A percentile compares a stretch with the other conserved stretches of the same genome.
phyloP scores from a whole-genome alignment of 2,797 vertebrate genomes.

The Sebastiscus tertius region DNA sequence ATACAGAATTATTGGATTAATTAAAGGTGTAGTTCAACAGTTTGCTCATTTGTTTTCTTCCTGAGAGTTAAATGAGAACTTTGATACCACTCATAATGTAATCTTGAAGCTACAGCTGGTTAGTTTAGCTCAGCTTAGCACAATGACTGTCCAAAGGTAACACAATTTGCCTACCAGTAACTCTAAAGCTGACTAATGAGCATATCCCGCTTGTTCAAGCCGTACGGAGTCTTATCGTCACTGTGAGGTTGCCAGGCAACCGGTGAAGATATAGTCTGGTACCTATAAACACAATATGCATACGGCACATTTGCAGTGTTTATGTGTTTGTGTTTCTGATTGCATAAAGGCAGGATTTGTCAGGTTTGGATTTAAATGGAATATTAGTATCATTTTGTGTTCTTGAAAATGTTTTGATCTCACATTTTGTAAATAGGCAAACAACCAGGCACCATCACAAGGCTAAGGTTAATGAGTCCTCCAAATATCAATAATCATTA shows the following conservation, averaged over 20 bases:
- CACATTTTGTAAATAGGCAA: neutral
- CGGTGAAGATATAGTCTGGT: neutral
- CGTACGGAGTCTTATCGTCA: neutral
- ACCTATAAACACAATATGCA: neutral
- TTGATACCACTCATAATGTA: neutral
- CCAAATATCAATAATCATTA: constrained; percentile 17
- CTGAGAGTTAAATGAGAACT: neutral
- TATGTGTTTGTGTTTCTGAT: neutral
- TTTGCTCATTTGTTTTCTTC: neutral
- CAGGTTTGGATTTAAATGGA: neutral
- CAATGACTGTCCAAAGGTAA: neutral
- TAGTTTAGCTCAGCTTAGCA: neutral
- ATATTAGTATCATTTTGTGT: neutral
- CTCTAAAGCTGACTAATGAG: neutral
- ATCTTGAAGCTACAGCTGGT: neutral
- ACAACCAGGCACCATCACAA: neutral
- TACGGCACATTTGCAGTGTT: neutral
- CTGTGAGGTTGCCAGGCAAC: neutral
- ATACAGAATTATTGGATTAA: neutral
- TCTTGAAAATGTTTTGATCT: neutral
- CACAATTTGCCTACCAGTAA: neutral
- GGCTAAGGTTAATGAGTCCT: neutral
- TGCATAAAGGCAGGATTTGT: neutral
- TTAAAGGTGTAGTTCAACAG: neutral
- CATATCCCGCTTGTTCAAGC: neutral